Conservation (phyloP, 2,888 invertebrate species). For the Melanargia galathea region DNA sequence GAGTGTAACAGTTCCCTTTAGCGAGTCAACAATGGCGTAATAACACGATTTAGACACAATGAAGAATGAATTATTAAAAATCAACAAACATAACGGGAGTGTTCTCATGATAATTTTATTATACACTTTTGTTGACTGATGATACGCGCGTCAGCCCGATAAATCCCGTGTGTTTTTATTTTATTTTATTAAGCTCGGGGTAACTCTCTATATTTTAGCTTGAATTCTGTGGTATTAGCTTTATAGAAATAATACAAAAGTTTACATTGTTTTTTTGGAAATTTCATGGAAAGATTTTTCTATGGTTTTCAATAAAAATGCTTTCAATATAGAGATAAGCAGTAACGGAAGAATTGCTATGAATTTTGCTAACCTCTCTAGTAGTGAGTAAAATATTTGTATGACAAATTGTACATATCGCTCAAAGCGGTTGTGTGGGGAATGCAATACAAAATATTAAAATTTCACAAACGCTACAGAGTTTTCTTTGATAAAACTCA, state of each 20-base stretch:
- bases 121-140: conserved; percentile 38
- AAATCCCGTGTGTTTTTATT: conserved; percentile 27
- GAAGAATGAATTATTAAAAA: conserved; percentile 65
- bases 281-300: neutral
- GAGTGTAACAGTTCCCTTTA: conserved; percentile 73
- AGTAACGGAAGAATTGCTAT: neutral
- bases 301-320: neutral
- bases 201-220: neutral
- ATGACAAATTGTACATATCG: neutral
- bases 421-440: neutral
- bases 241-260: neutral
- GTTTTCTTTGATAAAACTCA: neutral
- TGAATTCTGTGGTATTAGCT: neutral
- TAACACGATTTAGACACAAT: conserved; percentile 69
- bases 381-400: neutral
- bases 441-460: conserved; percentile 2
- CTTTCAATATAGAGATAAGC: neutral
- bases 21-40: conserved; percentile 69
- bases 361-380: neutral
- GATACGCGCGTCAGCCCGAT: conserved; percentile 27
- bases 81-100: conserved; percentile 55
- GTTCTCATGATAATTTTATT: conserved; percentile 47
- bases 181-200: conserved; percentile 33
- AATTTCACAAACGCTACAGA: neutral
- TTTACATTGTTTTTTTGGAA: too few species aligned